Conservation (phyloP, 2,113 vertebrate genomes). For the Bos indicus region DNA sequence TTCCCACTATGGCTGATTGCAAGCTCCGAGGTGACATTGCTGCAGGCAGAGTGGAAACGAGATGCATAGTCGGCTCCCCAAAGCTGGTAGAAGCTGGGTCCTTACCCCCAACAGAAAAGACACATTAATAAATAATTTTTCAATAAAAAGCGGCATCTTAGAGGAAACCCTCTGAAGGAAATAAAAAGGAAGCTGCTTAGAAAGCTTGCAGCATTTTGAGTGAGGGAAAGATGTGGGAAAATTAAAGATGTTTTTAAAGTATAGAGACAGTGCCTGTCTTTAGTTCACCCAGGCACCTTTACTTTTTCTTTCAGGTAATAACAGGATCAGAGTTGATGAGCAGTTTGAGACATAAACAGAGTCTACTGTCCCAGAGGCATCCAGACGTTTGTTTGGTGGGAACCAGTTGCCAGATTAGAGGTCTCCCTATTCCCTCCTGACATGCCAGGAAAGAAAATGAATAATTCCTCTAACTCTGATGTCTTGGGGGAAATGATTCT, state of each 20-base stretch:
- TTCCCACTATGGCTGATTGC: background rate
- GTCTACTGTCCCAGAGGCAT: background rate
- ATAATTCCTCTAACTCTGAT: background rate
- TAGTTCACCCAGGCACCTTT: background rate
- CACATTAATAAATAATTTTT: background rate
- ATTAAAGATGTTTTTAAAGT: background rate
- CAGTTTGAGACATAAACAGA: background rate
- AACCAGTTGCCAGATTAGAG: background rate
- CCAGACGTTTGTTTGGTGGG: background rate
- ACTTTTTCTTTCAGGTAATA: background rate
- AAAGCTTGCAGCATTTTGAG: background rate
- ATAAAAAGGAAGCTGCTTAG: background rate
- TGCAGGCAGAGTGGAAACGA: background rate
- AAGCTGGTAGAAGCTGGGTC: background rate
- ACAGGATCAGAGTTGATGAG: background rate
- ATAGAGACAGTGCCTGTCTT: background rate
- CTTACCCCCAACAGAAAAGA: background rate
- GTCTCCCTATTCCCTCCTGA: background rate
- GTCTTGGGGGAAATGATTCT: background rate
- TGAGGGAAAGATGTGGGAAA: background rate
- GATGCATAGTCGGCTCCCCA: rapidly evolving
- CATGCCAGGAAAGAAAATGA: background rate
- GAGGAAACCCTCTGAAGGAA: background rate
- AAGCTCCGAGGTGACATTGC: background rate
- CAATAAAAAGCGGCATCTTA: background rate